Conservation (phyloP, 2,113 vertebrate genomes). For the Lichenostomus cassidix region DNA sequence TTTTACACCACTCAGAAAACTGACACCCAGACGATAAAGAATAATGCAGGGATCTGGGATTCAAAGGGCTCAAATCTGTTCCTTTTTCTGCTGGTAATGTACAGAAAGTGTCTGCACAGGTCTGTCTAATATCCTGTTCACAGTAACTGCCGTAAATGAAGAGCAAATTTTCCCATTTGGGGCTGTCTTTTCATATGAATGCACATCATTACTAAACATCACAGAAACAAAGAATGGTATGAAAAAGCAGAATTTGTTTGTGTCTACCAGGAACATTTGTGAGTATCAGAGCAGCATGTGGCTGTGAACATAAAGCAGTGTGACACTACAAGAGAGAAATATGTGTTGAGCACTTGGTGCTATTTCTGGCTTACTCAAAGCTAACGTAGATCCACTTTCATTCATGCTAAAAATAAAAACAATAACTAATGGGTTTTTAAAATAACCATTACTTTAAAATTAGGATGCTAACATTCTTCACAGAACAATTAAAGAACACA, state of each 20-base stretch:
- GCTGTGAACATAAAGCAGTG: background rate
- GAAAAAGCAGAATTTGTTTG: background rate
- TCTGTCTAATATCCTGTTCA: background rate
- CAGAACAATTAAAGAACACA: background rate
- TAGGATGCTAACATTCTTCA: conserved; percentile 8
- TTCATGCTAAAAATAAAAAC: background rate
- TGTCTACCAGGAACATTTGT: background rate
- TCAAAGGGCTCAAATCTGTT: background rate
- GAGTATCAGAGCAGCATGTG: background rate
- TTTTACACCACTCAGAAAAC: background rate
- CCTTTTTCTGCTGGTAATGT: background rate
- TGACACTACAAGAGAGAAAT: background rate
- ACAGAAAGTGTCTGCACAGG: background rate
- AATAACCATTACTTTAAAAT: conserved; percentile 1
- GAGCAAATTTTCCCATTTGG: background rate
- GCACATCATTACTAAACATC: background rate
- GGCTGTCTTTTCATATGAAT: background rate
- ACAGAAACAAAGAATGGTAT: background rate
- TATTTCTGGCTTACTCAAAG: background rate
- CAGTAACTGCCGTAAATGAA: background rate
- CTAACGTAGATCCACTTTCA: background rate
- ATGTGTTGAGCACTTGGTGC: background rate
- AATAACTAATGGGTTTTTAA: background rate
- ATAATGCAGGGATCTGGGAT: background rate
- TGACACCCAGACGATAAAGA: background rate